Evolutionary conservation across 1,140 invertebrate genomes (phyloP).

Genomic region (Caerostris darwini): DNA sequence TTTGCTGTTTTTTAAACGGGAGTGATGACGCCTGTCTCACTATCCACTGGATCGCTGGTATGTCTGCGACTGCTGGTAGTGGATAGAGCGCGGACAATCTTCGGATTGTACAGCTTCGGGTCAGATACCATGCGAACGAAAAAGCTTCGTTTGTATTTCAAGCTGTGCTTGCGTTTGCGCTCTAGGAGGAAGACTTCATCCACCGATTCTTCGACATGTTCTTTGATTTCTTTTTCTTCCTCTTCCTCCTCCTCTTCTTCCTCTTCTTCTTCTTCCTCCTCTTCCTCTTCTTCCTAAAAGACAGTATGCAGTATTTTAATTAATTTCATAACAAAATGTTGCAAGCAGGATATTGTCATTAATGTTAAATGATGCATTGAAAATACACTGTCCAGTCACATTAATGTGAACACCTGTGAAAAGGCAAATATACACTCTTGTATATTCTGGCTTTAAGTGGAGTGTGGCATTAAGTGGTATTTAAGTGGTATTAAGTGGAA

Average conservation of each 20-base stretch:
- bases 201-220: constrained; percentile 79
- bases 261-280: constrained; percentile 72
- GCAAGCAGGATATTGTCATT: not conserved
- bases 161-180: constrained; percentile 86
- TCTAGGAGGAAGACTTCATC: constrained; percentile 81
- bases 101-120: constrained; percentile 97
- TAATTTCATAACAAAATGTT: not conserved
- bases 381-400: too few species aligned
- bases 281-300: constrained; percentile 77
- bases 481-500: too few species aligned
- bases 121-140: constrained; percentile 97
- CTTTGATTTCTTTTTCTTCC: constrained; percentile 78
- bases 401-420: too few species aligned
- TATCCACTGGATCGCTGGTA: constrained; percentile 78
- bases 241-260: constrained; percentile 80
- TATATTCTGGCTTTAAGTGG: too few species aligned
- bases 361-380: not conserved
- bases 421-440: too few species aligned
- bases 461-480: too few species aligned
- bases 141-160: constrained; percentile 95
- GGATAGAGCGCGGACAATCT: constrained; percentile 81
- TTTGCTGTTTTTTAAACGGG: constrained; percentile 64
- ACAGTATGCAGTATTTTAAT: not conserved
- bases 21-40: constrained; percentile 76
- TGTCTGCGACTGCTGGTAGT: constrained; percentile 77